These are phyloP conservation scores for Helicoverpa zea DNA, from an alignment of 1,140 invertebrate genomes.

Conservation along the genomic window DNA sequence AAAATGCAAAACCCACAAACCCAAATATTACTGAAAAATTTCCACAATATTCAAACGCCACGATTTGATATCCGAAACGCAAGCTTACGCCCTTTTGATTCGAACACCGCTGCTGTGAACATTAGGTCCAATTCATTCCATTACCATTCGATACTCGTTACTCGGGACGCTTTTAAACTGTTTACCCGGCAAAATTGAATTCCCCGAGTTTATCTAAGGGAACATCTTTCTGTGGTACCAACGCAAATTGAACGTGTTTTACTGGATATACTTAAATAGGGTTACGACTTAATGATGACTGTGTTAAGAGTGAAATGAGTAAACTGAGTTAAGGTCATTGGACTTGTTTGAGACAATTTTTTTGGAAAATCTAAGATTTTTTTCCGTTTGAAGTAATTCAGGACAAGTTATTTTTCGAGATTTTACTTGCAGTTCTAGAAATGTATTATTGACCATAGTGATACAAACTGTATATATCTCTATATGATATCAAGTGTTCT, in stretches of 20 bases:
- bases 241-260: constrained; percentile 46
- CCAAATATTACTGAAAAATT: too few relatives aligned
- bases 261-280: constrained; percentile 35
- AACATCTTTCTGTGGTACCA: constrained; percentile 50
- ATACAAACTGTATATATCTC: too few relatives aligned
- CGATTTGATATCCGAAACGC: background rate
- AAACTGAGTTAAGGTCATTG: constrained; percentile 23
- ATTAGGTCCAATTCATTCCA: constrained; percentile 65
- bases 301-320: constrained; percentile 12
- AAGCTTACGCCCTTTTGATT: constrained; percentile 15
- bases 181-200: constrained; percentile 63
- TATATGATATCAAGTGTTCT: too few relatives aligned
- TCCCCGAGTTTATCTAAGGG: constrained; percentile 45
- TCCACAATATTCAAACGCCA: too few relatives aligned
- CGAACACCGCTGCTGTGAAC: constrained; percentile 41
- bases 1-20: background rate
- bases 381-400: too few relatives aligned
- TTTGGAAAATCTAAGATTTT: too few relatives aligned
- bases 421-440: too few relatives aligned
- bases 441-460: too few relatives aligned
- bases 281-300: constrained; percentile 42
- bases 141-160: constrained; percentile 64
- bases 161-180: constrained; percentile 58
- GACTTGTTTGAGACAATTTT: background rate
- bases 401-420: too few relatives aligned